These are phyloP conservation scores for Calameuta filiformis DNA, from an alignment of 2,888 invertebrate genomes.

Conservation along the genomic window DNA sequence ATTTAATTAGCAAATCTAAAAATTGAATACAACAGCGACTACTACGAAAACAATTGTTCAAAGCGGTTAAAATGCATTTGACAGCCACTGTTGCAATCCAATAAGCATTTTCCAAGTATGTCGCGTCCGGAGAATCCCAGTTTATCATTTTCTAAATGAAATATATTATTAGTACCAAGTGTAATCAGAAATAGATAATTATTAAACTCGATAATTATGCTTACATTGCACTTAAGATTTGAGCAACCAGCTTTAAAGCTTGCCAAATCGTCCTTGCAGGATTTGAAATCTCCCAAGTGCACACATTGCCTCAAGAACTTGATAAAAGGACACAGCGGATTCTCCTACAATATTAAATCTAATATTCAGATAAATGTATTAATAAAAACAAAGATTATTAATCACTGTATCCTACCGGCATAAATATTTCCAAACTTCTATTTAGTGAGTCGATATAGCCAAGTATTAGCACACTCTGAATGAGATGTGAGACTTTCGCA, in stretches of 20 bases:
- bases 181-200: not conserved
- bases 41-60: conserved; percentile 74
- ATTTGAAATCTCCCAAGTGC: conserved; percentile 56
- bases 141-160: conserved; percentile 49
- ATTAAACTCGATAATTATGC: conserved; percentile 14
- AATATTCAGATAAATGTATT: not conserved
- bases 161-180: conserved; percentile 12
- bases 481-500: conserved; percentile 65
- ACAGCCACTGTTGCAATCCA: conserved; percentile 72
- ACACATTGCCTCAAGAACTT: conserved; percentile 70
- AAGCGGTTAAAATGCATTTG: conserved; percentile 71
- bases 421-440: conserved; percentile 77
- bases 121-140: conserved; percentile 63
- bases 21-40: conserved; percentile 74
- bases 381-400: conserved; percentile 1
- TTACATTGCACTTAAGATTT: conserved; percentile 52
- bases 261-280: conserved; percentile 54
- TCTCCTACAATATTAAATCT: conserved; percentile 69
- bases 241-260: conserved; percentile 58
- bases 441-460: conserved; percentile 73
- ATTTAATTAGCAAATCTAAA: conserved; percentile 63
- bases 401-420: conserved; percentile 68
- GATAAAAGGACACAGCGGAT: conserved; percentile 72
- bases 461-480: conserved; percentile 69
- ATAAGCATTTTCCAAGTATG: conserved; percentile 68